Evolutionary conservation across 2,113 vertebrate genomes (phyloP), one percentile per base, ranked within the genome.

Genomic region (Cariama cristata): DNA sequence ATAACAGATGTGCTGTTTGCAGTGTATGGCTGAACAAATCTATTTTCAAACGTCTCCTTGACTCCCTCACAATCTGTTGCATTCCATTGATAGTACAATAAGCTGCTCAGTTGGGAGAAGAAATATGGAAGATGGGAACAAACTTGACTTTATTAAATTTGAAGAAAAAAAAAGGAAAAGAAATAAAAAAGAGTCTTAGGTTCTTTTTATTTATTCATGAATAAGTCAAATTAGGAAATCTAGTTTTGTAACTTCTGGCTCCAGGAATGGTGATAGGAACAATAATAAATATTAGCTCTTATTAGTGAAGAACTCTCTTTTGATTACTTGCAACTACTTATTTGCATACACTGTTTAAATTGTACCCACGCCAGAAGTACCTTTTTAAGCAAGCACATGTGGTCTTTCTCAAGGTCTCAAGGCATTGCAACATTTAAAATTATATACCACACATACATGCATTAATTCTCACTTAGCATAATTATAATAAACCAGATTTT

Each of bases 1-100:
- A 87, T 95, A 97, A 89, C 91, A 95, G 93, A 96, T 96, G 86
- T 93, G 93, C 73, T 91, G 79, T 93, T 96, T 96, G 72, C 73
- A 68, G 73, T 63, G 35, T 92, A 87, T 72, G 62, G 62, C 69
- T 85, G 83, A 89, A 76, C 40, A 96, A 95, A 94, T 94, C 49
- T 93, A 76, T 95, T 96, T 96, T 87, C 38, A 62, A 97, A 96
- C 4, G 5, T 87, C 76, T 97, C 53, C 91, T 85, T 85, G 91
- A 93, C 62, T 95, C 76, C 69, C 89, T 96, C 58, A 69, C 77
- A 95, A 93, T 94, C 83, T 92, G 80, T 81, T 94, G 80, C 80
- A 27, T 95, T 96, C 62, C 73, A 66, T 2, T 73, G 89, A 53
- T 93, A 95, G 56, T 52, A 58, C 53, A 91, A 59, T 93, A 93